Percentiles rank a stretch among this genome's conserved stretches.
Evolutionary conservation across 2,888 invertebrate genomes (phyloP).

Genomic region (Caenorhabditis macrosperma): DNA sequence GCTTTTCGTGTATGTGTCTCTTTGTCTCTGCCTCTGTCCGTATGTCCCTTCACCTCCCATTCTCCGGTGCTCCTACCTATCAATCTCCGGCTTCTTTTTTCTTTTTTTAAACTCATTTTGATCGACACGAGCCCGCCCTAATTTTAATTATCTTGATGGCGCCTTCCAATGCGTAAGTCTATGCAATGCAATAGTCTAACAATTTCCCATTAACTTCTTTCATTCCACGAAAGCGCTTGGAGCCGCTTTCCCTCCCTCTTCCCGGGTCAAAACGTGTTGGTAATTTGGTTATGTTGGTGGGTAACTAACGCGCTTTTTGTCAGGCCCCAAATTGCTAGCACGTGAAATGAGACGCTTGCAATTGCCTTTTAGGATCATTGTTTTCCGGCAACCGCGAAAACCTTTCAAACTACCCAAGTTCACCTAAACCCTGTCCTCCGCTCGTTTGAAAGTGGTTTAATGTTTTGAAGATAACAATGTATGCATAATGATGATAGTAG

Average conservation of each 20-base stretch:
- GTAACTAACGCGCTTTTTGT: no score
- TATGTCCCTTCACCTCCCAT: constrained; percentile 5
- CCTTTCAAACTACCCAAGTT: no score
- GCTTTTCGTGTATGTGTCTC: not conserved
- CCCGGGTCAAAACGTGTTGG: not conserved
- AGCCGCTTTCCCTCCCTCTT: not conserved
- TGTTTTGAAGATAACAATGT: not conserved
- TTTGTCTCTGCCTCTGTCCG: no score
- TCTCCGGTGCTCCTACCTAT: not conserved
- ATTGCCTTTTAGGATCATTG: not conserved
- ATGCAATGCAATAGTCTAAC: not conserved
- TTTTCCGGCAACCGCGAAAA: no score
- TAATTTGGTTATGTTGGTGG: not conserved
- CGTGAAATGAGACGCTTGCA: not conserved
- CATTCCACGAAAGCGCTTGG: not conserved
- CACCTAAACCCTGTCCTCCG: no score
- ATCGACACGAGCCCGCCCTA: constrained; percentile 25
- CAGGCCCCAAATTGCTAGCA: not conserved
- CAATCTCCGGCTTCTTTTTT: constrained; percentile 19
- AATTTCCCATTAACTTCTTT: constrained; percentile 31
- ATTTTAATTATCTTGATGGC: constrained; percentile 50
- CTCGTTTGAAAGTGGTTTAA: no score
- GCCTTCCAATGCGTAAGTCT: not conserved
- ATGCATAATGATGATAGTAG: not conserved
- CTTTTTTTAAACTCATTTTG: constrained; percentile 8